Base-by-base conservation (phyloP, 2,113 vertebrate genomes). In the Dicerorhinus sumatrensis region DNA sequence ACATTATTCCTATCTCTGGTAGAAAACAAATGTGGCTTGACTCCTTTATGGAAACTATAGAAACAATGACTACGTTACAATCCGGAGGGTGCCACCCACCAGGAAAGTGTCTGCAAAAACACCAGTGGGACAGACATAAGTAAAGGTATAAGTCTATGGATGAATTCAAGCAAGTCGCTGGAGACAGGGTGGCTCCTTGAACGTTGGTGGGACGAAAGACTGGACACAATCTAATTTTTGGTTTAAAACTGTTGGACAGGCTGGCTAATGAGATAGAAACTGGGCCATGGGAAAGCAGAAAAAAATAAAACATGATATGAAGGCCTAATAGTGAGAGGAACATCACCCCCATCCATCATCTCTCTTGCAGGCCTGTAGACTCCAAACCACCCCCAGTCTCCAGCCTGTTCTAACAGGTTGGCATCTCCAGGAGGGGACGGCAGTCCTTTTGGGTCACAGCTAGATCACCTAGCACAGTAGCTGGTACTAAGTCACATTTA, bases 341-440 rank as follows among this genome's bases (percentile, higher is more conserved):
- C 0, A 7, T 16, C 17, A 60, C 6, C 20, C 1, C 12, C 33
- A 33, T 25, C 12, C 29, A 29, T 25, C 12, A 14, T 73, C 23
- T 86, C 23, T 92, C 6, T 56, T 39, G 39, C 20, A 94, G 75
- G 75, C 42, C 23, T 70, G 23, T 65, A 18, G 36, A 58, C 4
- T 31, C 62, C 13, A 29, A 3, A 14, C 25, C 25, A 6, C 4
- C 36, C 36, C 5, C 6, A 14, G 33, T 33, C 11, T 11, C 29
- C 33, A 67, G 27, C 39, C n/a, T 65, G 16, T 36, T 42, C 21
- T 33, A 14, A 42, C 0, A 16, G 16, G 46, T 3, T 46, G 16
- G 8, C 17, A 0, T 14, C 10, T 79, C 60, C 17, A 39, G 23
- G 2, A 48, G 2, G 3, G 72, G 7, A 8, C 0, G 8, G 54